A percentile compares a stretch with the other conserved stretches of the same genome.
phyloP scores from a whole-genome alignment of 2,888 invertebrate species.

The Drosophila demipolita region DNA sequence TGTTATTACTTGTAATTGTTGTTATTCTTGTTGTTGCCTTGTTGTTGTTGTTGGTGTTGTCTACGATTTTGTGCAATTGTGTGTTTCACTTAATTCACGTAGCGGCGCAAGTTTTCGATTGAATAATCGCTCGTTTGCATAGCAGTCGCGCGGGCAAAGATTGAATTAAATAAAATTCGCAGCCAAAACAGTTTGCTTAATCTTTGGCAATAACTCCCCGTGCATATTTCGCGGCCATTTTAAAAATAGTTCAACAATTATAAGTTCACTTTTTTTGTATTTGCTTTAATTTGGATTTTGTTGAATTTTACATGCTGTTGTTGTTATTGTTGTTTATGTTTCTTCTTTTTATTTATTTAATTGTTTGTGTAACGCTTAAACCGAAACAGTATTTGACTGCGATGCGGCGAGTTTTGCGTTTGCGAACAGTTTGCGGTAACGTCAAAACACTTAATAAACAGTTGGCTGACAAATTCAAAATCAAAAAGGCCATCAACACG shows the following conservation, averaged over 20 bases:
- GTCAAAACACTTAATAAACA: constrained; percentile 82
- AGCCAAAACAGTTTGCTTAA: constrained; percentile 26
- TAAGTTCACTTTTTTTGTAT: constrained; percentile 1
- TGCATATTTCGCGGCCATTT: constrained; percentile 46
- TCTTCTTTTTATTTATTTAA: not conserved
- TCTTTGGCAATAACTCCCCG: constrained; percentile 47
- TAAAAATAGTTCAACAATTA: constrained; percentile 39
- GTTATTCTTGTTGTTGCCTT: constrained; percentile 27
- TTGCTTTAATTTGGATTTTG: constrained; percentile 15
- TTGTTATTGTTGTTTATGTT: not conserved
- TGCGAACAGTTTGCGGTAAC: constrained; percentile 78
- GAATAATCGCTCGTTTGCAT: constrained; percentile 80
- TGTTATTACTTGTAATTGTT: constrained; percentile 24
- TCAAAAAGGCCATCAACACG: constrained; percentile 75
- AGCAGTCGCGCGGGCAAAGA: constrained; percentile 48
- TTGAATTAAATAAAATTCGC: constrained; percentile 59
- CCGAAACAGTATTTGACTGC: constrained; percentile 25
- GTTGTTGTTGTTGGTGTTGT: constrained; percentile 36
- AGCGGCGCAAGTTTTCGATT: constrained; percentile 74
- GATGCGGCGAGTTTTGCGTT: constrained; percentile 52
- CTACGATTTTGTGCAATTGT: constrained; percentile 72
- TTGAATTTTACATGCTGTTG: not conserved
- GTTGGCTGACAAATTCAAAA: constrained; percentile 81
- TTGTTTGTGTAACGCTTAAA: constrained; percentile 1
- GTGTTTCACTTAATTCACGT: constrained; percentile 77